Evolutionary conservation across 2,888 invertebrate genomes (phyloP).

Genomic region (Rhingia campestris): DNA sequence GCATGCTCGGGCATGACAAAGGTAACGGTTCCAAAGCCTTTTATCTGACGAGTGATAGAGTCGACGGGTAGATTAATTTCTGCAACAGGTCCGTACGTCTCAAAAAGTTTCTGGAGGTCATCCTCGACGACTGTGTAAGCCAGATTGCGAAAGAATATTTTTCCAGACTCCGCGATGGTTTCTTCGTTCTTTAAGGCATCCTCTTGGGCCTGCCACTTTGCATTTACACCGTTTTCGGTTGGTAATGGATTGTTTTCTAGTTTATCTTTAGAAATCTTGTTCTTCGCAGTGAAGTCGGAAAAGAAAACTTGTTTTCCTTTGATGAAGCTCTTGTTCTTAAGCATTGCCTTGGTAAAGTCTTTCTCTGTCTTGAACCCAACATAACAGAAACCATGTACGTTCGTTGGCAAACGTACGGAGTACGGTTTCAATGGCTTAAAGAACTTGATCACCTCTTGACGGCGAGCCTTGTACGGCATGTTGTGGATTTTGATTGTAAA

Average conservation of each 20-base stretch:
- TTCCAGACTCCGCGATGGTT: slow-evolving; percentile 93
- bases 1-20: slow-evolving; percentile 98
- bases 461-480: slow-evolving; percentile 90
- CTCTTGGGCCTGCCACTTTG: slow-evolving; percentile 86
- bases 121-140: slow-evolving; percentile 93
- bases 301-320: slow-evolving; percentile 87
- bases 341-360: slow-evolving; percentile 90
- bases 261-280: slow-evolving; percentile 80
- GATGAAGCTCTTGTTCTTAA: slow-evolving; percentile 93
- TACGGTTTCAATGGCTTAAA: slow-evolving; percentile 91
- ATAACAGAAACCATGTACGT: slow-evolving; percentile 92
- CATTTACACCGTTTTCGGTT: slow-evolving; percentile 75
- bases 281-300: slow-evolving; percentile 83
- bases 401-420: slow-evolving; percentile 90
- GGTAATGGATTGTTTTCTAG: slow-evolving; percentile 55
- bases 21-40: slow-evolving; percentile 95
- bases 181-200: slow-evolving; percentile 88
- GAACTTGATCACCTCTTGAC: slow-evolving; percentile 92
- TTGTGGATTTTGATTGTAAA: slow-evolving; percentile 90
- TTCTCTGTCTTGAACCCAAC: slow-evolving; percentile 94
- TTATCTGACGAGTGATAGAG: slow-evolving; percentile 89
- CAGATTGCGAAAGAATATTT: slow-evolving; percentile 95
- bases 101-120: slow-evolving; percentile 91
- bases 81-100: slow-evolving; percentile 92
- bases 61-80: slow-evolving; percentile 96